Base-by-base conservation (phyloP, 2,113 vertebrate genomes). In the Prolemur simus region DNA sequence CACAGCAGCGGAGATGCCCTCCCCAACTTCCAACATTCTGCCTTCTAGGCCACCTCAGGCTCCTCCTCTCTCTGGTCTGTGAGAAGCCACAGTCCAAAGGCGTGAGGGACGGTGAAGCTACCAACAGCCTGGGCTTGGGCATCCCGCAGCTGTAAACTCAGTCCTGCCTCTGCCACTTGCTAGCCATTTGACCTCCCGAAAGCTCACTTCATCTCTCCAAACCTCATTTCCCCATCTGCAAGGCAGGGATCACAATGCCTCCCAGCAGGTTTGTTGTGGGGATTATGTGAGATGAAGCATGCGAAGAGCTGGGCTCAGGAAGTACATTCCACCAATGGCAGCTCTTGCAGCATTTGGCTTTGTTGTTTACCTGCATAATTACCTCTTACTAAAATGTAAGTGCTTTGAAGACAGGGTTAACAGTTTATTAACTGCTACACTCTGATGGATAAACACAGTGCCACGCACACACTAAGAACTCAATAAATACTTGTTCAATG, bases 401-500 rank as follows among this genome's bases (percentile, higher is more conserved):
- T 54, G 15, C 83, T 87, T 86, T 47, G 73, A 74, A 95, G 18
- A 37, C 45, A 71, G 68, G 37, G 13, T 39, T 64, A 73, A 60
- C 25, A 78, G 25, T 18, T 56, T 82, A 25, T 21, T 66, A 25
- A 71, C 18, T 74, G 32, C 49, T 52, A 13, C 27, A 58, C 39
- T 84, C 58, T 11, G 58, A 2, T 45, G 9, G 45, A 39, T n/a
- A 93, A 88, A 39, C 13, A 42, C 29, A 42, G 10, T 83, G 91
- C n/a, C 49, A 45, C 42, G 39, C 8, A 77, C 29, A 82, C 9
- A 83, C 39, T 54, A 78, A 37, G 13, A 27, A 14, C 21, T 90
- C 54, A 66, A 37, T 87, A 95, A 94, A 60, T 94, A 92, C 63
- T 88, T 89, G 32, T 27, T 91, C 49, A 89, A 68, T 27, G 71